These are phyloP conservation scores for Melinaea menophilus DNA, from an alignment of 2,888 invertebrate species.

Conservation along the genomic window DNA sequence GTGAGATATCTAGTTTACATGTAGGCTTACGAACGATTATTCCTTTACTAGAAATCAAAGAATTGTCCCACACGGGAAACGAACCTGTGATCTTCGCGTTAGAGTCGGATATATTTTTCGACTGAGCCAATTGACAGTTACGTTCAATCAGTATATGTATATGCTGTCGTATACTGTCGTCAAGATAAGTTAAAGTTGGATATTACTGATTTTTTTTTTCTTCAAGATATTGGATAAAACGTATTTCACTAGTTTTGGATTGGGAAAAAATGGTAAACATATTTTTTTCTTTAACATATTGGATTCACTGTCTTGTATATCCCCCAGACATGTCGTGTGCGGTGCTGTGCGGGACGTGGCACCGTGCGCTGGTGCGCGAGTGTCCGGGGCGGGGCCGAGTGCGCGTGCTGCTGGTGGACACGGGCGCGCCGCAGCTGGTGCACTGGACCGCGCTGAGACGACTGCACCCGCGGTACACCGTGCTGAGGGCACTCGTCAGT, in stretches of 20 bases:
- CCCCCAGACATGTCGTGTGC: slow-evolving; percentile 55
- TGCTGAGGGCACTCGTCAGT: slow-evolving; percentile 69
- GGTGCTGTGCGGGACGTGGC: slow-evolving; percentile 69
- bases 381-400: slow-evolving; percentile 65
- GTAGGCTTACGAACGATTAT: too few species aligned
- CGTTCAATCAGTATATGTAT: too few species aligned
- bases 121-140: too few species aligned
- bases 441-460: slow-evolving; percentile 71
- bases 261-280: not conserved
- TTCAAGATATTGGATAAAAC: too few species aligned
- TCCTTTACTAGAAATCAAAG: too few species aligned
- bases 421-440: slow-evolving; percentile 72
- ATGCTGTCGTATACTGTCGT: too few species aligned
- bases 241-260: too few species aligned
- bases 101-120: too few species aligned
- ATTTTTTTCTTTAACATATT: not conserved
- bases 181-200: too few species aligned
- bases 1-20: slow-evolving; percentile 49
- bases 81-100: too few species aligned
- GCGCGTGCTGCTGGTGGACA: slow-evolving; percentile 80
- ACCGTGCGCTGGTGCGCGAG: slow-evolving; percentile 76
- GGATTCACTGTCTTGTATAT: not conserved
- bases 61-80: too few species aligned
- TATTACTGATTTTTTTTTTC: too few species aligned
- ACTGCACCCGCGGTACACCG: slow-evolving; percentile 67